Percentiles rank a stretch among this genome's conserved stretches.
These are phyloP conservation scores for Amorpha juglandis DNA, from an alignment of 2,888 invertebrate species.

Conservation along the genomic window DNA sequence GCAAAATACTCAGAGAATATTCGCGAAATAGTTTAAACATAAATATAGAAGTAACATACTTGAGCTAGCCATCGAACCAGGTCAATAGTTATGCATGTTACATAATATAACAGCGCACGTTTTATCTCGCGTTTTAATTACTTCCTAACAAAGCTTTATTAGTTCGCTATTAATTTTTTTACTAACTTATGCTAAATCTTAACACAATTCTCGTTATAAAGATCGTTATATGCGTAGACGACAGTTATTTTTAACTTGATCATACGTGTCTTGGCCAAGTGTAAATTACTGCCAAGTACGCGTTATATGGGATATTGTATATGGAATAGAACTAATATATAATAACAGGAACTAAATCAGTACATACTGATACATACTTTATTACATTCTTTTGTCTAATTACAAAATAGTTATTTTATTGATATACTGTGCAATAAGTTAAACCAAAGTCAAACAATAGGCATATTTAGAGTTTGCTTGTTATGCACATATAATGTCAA, in stretches of 20 bases:
- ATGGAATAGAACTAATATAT: background rate
- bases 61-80: background rate
- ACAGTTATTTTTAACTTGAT: background rate
- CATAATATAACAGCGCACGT: background rate
- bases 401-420: background rate
- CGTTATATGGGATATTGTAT: constrained; percentile 24
- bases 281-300: background rate
- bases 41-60: background rate
- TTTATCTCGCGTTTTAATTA: constrained; percentile 8
- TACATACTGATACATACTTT: constrained; percentile 3
- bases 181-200: background rate
- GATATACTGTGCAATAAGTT: background rate
- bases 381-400: background rate
- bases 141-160: background rate
- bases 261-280: background rate
- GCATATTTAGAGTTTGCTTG: constrained; percentile 17
- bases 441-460: background rate
- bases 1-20: background rate
- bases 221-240: constrained; percentile 12
- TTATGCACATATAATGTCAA: constrained; percentile 28
- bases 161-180: constrained; percentile 5
- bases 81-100: background rate
- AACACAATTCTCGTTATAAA: constrained; percentile 1
- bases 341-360: constrained; percentile 37
- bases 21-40: background rate